These are phyloP conservation scores for Anagyrus pseudococci DNA, from an alignment of 2,888 invertebrate genomes.

Conservation along the genomic window DNA sequence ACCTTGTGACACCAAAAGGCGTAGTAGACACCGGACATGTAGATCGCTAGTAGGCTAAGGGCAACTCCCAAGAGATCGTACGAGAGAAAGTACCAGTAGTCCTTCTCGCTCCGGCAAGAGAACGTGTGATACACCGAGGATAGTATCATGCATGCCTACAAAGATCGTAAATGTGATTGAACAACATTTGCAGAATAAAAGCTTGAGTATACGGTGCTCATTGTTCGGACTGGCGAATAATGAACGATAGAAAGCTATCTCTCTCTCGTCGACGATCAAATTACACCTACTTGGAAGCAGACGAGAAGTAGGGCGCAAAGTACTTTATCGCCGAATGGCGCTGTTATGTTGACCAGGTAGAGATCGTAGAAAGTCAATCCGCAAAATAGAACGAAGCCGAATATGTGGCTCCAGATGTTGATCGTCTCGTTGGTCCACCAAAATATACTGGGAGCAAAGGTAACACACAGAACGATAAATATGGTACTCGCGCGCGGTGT, in stretches of 20 bases:
- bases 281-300: conserved; percentile 80
- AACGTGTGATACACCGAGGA: conserved; percentile 95
- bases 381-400: conserved; percentile 83
- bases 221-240: too few relatives aligned
- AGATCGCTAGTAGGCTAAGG: conserved; percentile 89
- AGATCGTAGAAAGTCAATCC: conserved; percentile 85
- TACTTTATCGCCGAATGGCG: conserved; percentile 81
- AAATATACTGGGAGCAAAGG: conserved; percentile 90
- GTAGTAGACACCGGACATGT: conserved; percentile 94
- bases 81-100: conserved; percentile 85
- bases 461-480: conserved; percentile 52
- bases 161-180: too few relatives aligned
- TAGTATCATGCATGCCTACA: conserved; percentile 89
- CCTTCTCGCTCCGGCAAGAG: conserved; percentile 87
- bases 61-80: conserved; percentile 94
- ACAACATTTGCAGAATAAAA: too few relatives aligned
- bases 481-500: too few relatives aligned
- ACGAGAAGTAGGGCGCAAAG: conserved; percentile 82
- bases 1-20: conserved; percentile 96
- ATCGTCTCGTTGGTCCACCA: conserved; percentile 98
- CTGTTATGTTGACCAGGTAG: conserved; percentile 78
- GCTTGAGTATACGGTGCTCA: background rate
- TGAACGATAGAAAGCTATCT: too few relatives aligned
- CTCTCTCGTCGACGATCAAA: too few relatives aligned
- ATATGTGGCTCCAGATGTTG: conserved; percentile 96